Evolutionary conservation across 2,888 invertebrate species (phyloP).

Genomic region (Ormia ochracea): DNA sequence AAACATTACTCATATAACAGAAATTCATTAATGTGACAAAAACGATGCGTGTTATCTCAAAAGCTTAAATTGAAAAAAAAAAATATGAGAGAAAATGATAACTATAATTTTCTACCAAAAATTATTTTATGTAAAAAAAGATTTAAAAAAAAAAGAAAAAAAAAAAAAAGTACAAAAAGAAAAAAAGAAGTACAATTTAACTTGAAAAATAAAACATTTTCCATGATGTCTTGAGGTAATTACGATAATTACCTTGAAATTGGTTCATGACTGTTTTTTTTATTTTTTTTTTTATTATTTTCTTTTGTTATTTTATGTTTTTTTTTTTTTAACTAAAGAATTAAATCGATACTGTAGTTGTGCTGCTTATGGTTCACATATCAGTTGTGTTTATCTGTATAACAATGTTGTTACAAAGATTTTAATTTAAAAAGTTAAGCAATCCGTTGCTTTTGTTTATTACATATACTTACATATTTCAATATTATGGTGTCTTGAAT

Average conservation of each 20-base stretch:
- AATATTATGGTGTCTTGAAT: not conserved
- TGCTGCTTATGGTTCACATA: too few species aligned
- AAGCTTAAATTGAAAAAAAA: not conserved
- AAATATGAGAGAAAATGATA: not conserved
- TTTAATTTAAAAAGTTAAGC: slow-evolving; percentile 30
- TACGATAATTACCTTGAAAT: slow-evolving; percentile 48
- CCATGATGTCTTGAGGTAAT: slow-evolving; percentile 12
- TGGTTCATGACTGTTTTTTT: not conserved
- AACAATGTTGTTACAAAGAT: slow-evolving; percentile 1
- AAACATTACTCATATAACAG: not conserved
- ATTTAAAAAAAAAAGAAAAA: too few species aligned
- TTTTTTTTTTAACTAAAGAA: not conserved
- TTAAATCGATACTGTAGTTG: not conserved
- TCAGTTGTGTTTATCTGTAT: not conserved
- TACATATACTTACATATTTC: not conserved
- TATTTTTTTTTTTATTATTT: not conserved
- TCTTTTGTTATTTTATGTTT: not conserved
- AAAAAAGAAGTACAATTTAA: too few species aligned
- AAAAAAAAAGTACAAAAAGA: too few species aligned
- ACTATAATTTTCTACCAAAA: not conserved
- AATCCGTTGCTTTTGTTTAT: slow-evolving; percentile 10
- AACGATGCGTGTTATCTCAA: slow-evolving; percentile 13
- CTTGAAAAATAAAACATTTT: not conserved
- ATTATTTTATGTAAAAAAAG: not conserved
- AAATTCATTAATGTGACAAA: not conserved